phyloP scores from a whole-genome alignment of 2,888 invertebrate species.

The Megastigmus dorsalis region DNA sequence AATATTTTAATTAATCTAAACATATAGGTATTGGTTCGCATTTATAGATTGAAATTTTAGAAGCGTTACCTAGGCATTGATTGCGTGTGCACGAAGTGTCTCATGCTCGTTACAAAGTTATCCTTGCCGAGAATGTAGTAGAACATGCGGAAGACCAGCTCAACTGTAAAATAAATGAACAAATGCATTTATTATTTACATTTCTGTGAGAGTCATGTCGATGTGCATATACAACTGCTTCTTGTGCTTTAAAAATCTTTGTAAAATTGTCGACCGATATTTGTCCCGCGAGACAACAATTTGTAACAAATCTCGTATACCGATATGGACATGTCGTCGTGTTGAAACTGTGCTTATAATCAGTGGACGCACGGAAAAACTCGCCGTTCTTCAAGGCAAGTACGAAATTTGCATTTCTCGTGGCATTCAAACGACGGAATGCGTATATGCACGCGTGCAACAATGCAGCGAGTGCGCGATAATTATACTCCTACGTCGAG shows the following conservation, averaged over 20 bases:
- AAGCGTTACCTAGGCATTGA: conserved; percentile 62
- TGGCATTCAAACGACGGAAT: background rate
- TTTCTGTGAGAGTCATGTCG: background rate
- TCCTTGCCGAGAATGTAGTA: conserved; percentile 87
- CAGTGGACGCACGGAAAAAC: too few species aligned
- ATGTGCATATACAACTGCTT: background rate
- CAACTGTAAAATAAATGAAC: conserved; percentile 72
- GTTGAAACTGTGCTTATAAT: too few species aligned
- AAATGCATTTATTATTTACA: background rate
- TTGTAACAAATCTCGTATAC: too few species aligned
- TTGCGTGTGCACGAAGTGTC: conserved; percentile 81
- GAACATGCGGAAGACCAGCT: conserved; percentile 91
- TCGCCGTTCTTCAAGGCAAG: too few species aligned
- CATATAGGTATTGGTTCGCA: too few species aligned
- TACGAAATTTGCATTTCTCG: conserved; percentile 24
- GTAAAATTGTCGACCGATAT: too few species aligned
- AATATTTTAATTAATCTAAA: too few species aligned
- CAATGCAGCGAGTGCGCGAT: conserved; percentile 24
- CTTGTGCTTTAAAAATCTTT: background rate
- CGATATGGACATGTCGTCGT: too few species aligned
- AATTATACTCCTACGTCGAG: background rate
- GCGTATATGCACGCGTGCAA: conserved; percentile 4
- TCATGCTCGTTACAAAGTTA: conserved; percentile 84
- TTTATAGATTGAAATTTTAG: too few species aligned
- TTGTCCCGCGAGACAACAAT: too few species aligned